Percentiles rank a stretch among this genome's conserved stretches.
Conservation (phyloP, 92 coral and sea anemone genomes). For the Desmophyllum pertusum region DNA sequence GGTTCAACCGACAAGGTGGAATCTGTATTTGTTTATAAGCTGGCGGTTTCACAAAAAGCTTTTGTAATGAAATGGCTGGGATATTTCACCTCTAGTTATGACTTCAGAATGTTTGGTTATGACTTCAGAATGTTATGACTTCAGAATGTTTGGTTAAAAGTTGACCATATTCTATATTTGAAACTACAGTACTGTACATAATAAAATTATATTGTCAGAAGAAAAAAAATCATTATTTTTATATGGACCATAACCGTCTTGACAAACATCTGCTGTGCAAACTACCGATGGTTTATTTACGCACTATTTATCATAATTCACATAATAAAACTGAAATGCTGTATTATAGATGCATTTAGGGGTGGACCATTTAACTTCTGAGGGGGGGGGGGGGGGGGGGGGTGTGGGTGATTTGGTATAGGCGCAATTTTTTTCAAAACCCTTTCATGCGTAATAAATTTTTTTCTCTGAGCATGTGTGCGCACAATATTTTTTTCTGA, state of each 20-base stretch:
- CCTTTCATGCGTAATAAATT: no score
- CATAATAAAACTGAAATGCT: slow-evolving; percentile 6
- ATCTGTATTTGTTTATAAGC: no score
- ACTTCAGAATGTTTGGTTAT: neutral
- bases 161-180: neutral
- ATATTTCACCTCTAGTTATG: neutral
- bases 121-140: no score
- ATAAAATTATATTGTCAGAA: neutral
- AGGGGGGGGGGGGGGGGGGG: no score
- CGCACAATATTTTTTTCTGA: no score
- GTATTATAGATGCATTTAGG: neutral
- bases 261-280: neutral
- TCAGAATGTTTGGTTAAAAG: neutral
- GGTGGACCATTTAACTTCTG: no score
- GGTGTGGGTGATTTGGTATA: no score
- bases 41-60: no score
- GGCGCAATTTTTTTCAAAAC: no score
- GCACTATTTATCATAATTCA: slow-evolving; percentile 10
- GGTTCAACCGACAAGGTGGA: no score
- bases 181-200: neutral
- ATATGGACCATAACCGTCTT: neutral
- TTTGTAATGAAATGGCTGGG: neutral
- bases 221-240: slow-evolving; percentile 17
- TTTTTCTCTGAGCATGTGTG: no score
- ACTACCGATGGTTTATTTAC: neutral